These are phyloP conservation scores for Drosophila parabipectinata DNA, from an alignment of 1,140 invertebrate genomes.

Conservation along the genomic window DNA sequence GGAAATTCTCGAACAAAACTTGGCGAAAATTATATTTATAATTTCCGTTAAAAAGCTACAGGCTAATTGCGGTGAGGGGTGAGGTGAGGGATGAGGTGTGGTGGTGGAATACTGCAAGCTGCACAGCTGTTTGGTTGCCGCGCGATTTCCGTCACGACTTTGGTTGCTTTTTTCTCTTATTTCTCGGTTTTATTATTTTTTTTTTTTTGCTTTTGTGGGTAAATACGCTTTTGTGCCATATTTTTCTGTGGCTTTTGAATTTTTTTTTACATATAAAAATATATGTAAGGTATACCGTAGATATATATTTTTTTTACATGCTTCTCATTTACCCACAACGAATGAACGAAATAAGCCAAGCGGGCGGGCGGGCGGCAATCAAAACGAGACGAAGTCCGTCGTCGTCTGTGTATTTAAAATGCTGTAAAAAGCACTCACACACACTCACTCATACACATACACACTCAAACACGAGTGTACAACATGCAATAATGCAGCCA, in stretches of 20 bases:
- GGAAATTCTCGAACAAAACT: constrained; percentile 58
- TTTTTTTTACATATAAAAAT: constrained; percentile 53
- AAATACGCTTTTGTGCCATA: constrained; percentile 63
- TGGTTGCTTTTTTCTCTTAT: constrained; percentile 15
- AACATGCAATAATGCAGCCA: constrained; percentile 84
- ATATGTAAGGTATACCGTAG: constrained; percentile 23
- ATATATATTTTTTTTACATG: constrained; percentile 56
- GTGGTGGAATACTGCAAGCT: constrained; percentile 34
- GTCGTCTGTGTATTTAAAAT: constrained; percentile 69
- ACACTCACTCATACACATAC: constrained; percentile 22
- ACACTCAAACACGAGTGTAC: constrained; percentile 7
- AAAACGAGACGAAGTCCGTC: constrained; percentile 57
- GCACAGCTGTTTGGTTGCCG: constrained; percentile 67
- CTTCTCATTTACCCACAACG: constrained; percentile 78
- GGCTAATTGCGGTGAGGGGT: background rate
- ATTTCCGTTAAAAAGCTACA: constrained; percentile 58
- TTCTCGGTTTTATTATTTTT: constrained; percentile 10
- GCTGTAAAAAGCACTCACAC: constrained; percentile 74
- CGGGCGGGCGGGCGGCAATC: constrained; percentile 57
- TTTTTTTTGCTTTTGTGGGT: constrained; percentile 39
- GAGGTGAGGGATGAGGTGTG: background rate
- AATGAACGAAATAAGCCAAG: constrained; percentile 51
- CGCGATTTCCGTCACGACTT: constrained; percentile 76
- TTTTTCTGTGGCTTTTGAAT: constrained; percentile 58
- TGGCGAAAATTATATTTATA: constrained; percentile 62